Base-by-base conservation (phyloP, 2,797 vertebrate species). In the Diceros bicornis region DNA sequence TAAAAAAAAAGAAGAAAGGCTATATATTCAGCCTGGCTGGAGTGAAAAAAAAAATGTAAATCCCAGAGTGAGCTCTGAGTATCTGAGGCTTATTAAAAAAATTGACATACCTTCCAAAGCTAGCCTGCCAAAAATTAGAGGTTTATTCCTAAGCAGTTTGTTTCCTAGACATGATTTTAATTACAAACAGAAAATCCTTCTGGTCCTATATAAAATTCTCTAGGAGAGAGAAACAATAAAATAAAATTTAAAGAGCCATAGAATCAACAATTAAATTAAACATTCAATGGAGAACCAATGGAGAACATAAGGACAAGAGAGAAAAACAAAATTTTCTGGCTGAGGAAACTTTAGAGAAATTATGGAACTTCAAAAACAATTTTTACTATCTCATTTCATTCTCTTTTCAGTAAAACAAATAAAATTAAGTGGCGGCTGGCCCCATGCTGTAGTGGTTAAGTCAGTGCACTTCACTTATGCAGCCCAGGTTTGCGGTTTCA, bases 171-270 rank as follows among this genome's bases (percentile, higher is more conserved):
- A 16, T 71, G 61, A 86, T 71, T 94, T 47, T 41, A 94, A 52
- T 66, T 77, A 89, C 23, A 94, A 81, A 88, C n/a, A 91, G 50
- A 96, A 84, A 29, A 81, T 62, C 32, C 20, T 62, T 77, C 61
- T 16, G 47, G 7, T 50, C 21, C 66, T 91, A 71, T 57, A 61
- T 52, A 93, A 90, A 91, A 82, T 72, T 92, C 27, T 96, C 21
- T 72, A 75, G 12, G 34, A 91, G 21, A 71, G 32, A 88, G 34
- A 91, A 81, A 84, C 32, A 78, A 6, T 37, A 23, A 71, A 71
- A n/a, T 72, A 66, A 79, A 41, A 93, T 74, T 96, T 69, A 96
- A 96, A 62, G 64, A 88, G 64, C 16, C 84, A 91, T 89, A 91
- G n/a, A 82, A 82, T 69, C 66, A 74, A 72, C 34, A 88, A 72